Percentiles rank a stretch among this genome's conserved stretches.
Evolutionary conservation across 2,888 invertebrate species (phyloP).

Genomic region (Leucania comma): DNA sequence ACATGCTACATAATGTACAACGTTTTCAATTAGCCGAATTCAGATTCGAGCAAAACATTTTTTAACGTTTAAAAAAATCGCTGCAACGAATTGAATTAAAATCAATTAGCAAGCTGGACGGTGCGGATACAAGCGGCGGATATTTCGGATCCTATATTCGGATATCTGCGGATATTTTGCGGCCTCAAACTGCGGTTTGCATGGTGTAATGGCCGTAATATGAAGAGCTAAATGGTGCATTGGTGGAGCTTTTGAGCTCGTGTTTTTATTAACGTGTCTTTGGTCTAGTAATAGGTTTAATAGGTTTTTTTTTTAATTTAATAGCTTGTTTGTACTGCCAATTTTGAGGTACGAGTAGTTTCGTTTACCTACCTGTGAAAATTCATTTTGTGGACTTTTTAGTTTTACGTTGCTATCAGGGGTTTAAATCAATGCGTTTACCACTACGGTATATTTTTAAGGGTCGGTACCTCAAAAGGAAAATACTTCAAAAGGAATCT

Average conservation of each 20-base stretch:
- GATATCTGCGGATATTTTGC: slow-evolving; percentile 16
- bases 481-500: too few species aligned
- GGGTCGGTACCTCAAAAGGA: too few species aligned
- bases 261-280: not conserved
- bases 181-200: slow-evolving; percentile 39
- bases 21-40: slow-evolving; percentile 19
- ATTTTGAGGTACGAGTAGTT: not conserved
- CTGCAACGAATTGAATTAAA: slow-evolving; percentile 30
- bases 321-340: not conserved
- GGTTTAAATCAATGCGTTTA: too few species aligned
- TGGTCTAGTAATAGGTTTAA: slow-evolving; percentile 6
- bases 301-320: too few species aligned
- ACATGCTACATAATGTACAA: slow-evolving; percentile 1
- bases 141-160: slow-evolving; percentile 38
- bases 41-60: slow-evolving; percentile 17
- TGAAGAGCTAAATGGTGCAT: slow-evolving; percentile 33
- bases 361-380: not conserved
- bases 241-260: slow-evolving; percentile 8
- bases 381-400: not conserved
- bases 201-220: slow-evolving; percentile 35
- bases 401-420: not conserved
- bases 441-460: too few species aligned
- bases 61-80: slow-evolving; percentile 35
- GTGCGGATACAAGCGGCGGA: slow-evolving; percentile 19
- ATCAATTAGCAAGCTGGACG: slow-evolving; percentile 41